Percentiles rank a stretch among this genome's conserved stretches.
phyloP scores from a whole-genome alignment of 2,888 invertebrate genomes.

The Noctua janthe region DNA sequence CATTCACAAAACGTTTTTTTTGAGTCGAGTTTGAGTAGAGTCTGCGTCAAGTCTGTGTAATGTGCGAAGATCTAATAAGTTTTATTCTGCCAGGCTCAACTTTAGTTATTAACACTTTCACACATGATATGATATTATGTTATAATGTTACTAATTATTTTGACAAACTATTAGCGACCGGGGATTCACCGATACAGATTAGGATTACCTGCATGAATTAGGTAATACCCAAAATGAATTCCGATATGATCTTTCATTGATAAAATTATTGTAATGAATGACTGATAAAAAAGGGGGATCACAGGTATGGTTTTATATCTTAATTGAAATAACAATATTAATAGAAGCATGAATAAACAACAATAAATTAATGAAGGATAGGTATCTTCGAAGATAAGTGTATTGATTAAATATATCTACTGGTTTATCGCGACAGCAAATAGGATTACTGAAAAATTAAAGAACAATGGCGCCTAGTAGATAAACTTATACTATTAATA shows the following conservation, averaged over 20 bases:
- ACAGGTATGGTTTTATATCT: constrained; percentile 10
- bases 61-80: too few relatives aligned
- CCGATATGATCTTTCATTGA: constrained; percentile 19
- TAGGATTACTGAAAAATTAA: background rate
- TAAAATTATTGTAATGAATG: constrained; percentile 10
- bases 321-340: constrained; percentile 4
- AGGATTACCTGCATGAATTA: constrained; percentile 10
- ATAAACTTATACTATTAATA: background rate
- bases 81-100: too few relatives aligned
- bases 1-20: too few relatives aligned
- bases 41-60: too few relatives aligned
- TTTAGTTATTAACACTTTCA: too few relatives aligned
- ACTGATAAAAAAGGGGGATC: constrained; percentile 14
- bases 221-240: background rate
- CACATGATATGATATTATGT: too few relatives aligned
- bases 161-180: background rate
- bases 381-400: background rate
- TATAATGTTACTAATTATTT: background rate
- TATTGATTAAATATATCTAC: background rate
- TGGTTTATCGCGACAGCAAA: background rate
- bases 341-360: constrained; percentile 10
- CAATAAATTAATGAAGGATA: constrained; percentile 7
- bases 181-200: background rate
- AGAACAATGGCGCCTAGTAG: background rate
- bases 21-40: too few relatives aligned